Percentiles rank a stretch among this genome's conserved stretches.
Evolutionary conservation across 2,888 invertebrate genomes (phyloP).

Genomic region (Pomacea canaliculata): DNA sequence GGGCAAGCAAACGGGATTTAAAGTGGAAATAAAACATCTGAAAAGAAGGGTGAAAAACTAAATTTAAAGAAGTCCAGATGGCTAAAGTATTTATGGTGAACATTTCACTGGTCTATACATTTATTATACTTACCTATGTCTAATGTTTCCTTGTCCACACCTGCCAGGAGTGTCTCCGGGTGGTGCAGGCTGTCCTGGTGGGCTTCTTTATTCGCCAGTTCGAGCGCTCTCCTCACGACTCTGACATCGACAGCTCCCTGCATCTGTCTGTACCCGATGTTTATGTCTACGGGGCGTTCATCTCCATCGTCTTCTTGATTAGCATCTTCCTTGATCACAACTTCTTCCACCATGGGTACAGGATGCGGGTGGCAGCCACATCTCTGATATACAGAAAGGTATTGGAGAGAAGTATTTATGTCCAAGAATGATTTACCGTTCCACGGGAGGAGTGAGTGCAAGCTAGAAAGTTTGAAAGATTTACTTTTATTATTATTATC

Average conservation of each 20-base stretch:
- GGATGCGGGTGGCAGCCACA: slow-evolving; percentile 51
- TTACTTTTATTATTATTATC: too few species aligned
- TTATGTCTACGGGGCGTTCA: slow-evolving; percentile 41
- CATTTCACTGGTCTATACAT: too few species aligned
- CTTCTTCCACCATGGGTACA: slow-evolving; percentile 51
- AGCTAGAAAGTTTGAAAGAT: too few species aligned
- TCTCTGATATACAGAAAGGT: slow-evolving; percentile 57
- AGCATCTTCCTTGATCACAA: slow-evolving; percentile 50
- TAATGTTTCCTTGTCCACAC: not conserved
- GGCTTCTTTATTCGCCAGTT: slow-evolving; percentile 47
- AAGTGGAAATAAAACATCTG: too few species aligned
- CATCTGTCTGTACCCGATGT: slow-evolving; percentile 34
- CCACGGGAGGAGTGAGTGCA: too few species aligned
- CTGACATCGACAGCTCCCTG: not conserved
- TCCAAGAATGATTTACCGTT: too few species aligned
- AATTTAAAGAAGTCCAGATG: too few species aligned
- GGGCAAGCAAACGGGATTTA: too few species aligned
- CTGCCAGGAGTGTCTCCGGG: slow-evolving; percentile 45
- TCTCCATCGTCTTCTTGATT: slow-evolving; percentile 42
- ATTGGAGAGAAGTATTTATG: not conserved
- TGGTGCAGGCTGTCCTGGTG: slow-evolving; percentile 49
- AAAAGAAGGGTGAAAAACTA: too few species aligned
- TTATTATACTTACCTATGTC: too few species aligned
- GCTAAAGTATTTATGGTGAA: too few species aligned
- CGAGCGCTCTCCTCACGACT: slow-evolving; percentile 21